Conservation (phyloP, 2,888 invertebrate species). For the Hemithea aestivaria region DNA sequence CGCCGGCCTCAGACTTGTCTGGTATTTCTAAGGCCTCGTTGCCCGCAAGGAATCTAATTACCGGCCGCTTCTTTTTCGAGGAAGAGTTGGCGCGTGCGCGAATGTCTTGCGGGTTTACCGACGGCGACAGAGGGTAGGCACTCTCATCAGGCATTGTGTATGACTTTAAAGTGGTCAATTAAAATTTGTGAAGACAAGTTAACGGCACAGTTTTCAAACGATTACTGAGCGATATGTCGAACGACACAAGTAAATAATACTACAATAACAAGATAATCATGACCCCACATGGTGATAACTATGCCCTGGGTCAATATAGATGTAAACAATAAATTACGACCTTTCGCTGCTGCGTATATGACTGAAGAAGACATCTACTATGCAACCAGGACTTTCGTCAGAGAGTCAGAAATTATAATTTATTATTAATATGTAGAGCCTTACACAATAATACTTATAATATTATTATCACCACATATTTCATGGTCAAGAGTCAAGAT, state of each 20-base stretch:
- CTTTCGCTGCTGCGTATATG: too few species aligned
- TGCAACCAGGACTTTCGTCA: too few species aligned
- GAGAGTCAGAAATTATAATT: too few species aligned
- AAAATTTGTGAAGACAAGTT: constrained; percentile 25
- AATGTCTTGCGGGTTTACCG: constrained; percentile 72
- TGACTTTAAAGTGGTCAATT: too few species aligned
- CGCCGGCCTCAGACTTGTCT: constrained; percentile 63
- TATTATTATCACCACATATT: too few species aligned
- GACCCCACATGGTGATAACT: constrained; percentile 60
- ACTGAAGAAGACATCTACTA: too few species aligned
- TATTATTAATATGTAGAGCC: too few species aligned
- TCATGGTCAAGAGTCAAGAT: too few species aligned
- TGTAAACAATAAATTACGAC: constrained; percentile 48
- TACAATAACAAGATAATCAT: constrained; percentile 41
- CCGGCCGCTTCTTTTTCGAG: constrained; percentile 57
- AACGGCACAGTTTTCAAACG: constrained; percentile 28
- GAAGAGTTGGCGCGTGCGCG: constrained; percentile 80
- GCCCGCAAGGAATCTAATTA: constrained; percentile 60
- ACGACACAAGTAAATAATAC: constrained; percentile 40
- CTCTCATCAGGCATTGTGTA: constrained; percentile 82
- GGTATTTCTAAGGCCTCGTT: constrained; percentile 68
- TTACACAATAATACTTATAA: too few species aligned
- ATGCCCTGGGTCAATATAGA: constrained; percentile 50
- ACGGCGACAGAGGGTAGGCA: constrained; percentile 74
- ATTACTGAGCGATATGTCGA: constrained; percentile 35